These are phyloP conservation scores for Choreutis nemorana DNA, from an alignment of 2,888 invertebrate species.

Conservation along the genomic window DNA sequence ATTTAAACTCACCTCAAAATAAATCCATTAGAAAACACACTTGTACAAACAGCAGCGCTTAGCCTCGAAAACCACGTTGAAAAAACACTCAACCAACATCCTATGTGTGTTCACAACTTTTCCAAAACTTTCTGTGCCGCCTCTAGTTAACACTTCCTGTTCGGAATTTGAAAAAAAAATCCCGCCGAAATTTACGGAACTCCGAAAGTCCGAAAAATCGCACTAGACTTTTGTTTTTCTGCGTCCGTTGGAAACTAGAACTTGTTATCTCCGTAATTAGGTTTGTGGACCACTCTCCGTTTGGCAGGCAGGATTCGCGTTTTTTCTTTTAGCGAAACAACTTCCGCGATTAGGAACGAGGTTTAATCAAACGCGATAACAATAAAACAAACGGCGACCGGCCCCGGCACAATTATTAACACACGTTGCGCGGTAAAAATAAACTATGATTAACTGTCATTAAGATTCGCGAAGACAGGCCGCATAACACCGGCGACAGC, in stretches of 20 bases:
- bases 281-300: slow-evolving; percentile 25
- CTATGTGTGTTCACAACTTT: slow-evolving; percentile 8
- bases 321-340: slow-evolving; percentile 30
- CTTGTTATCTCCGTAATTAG: slow-evolving; percentile 27
- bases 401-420: slow-evolving; percentile 57
- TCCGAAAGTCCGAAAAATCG: slow-evolving; percentile 19
- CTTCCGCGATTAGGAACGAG: slow-evolving; percentile 46
- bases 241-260: slow-evolving; percentile 20
- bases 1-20: slow-evolving; percentile 68
- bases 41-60: slow-evolving; percentile 67
- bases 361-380: slow-evolving; percentile 42
- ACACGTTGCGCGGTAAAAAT: slow-evolving; percentile 63
- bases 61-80: slow-evolving; percentile 66
- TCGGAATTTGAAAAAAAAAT: too few relatives aligned
- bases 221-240: slow-evolving; percentile 12
- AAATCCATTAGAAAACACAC: slow-evolving; percentile 68
- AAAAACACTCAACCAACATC: slow-evolving; percentile 58
- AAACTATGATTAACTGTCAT: slow-evolving; percentile 64
- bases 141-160: slow-evolving; percentile 30
- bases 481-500: slow-evolving; percentile 36
- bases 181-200: slow-evolving; percentile 43
- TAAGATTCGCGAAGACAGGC: slow-evolving; percentile 61
- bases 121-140: slow-evolving; percentile 45
- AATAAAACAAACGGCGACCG: slow-evolving; percentile 48
- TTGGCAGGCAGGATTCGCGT: slow-evolving; percentile 26